Evolutionary conservation across 2,797 vertebrate genomes (phyloP), one percentile per base, ranked within the genome.

Genomic region (Peromyscus melanophrys): DNA sequence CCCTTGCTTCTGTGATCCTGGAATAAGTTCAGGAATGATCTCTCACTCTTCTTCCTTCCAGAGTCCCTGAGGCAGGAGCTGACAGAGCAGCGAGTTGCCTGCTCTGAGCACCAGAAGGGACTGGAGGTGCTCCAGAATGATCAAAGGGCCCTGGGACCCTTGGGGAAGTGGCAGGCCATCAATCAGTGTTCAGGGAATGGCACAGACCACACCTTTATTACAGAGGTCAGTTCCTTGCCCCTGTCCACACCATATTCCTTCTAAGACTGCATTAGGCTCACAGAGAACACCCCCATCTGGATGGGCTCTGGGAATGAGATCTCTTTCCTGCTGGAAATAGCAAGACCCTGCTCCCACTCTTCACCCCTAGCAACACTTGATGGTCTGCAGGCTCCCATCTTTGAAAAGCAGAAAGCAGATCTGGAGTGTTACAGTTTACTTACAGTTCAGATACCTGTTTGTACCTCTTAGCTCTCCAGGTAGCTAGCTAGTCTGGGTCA

Each of bases 51-150:
- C 57, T 96, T 73, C 69, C 75, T 67, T 67, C 76, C 97, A 99
- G 99, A 99, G 96, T 99, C 99, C 97, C 99, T 99, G 95, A 99
- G 98, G 78, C 98, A 99, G 86, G 99, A 99, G 98, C 98, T 99
- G 96, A 99, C 98, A 4, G 99, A 99, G 97, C 99, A 99, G 96
- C 99, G 99, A 94, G 98, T 98, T 0, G 98, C 98, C 63, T 99
- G 99, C 98, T 99, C 98, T 16, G 98, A 98, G 98, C 99, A 99
- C 96, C 99, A 99, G 99, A 99, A 99, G 98, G 99, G 99, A 98
- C 98, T 99, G 91, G 99, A 99, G 88, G 99, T 99, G 57, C 99
- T 99, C 34, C 99, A 99, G 97, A 98, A 98, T 0, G 99, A 99
- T 93, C 98, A 99, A 80, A 99, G 98, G 86, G 99, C 98, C 43